phyloP scores from a whole-genome alignment of 1,140 invertebrate genomes.

The Leptopilina boulardi region DNA sequence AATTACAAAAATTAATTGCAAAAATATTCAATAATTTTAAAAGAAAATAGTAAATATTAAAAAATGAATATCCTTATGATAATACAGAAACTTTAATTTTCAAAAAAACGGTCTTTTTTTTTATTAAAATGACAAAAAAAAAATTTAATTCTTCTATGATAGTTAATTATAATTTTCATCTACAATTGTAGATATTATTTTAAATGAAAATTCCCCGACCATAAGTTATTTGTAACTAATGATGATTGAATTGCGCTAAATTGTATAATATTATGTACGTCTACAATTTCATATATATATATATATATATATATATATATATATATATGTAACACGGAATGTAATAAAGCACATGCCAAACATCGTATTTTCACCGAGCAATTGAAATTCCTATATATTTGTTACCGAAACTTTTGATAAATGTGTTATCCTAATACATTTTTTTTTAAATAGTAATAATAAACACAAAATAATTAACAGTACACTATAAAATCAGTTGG shows the following conservation, averaged over 20 bases:
- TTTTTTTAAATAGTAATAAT: no score
- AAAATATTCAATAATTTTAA: no score
- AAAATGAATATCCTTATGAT: no score
- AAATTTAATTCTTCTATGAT: no score
- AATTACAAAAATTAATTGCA: no score
- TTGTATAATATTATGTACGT: background rate
- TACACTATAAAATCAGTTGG: no score
- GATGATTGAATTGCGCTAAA: background rate
- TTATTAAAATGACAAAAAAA: no score
- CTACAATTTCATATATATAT: background rate
- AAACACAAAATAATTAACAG: no score
- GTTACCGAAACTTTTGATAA: slow-evolving; percentile 9
- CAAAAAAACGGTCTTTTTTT: no score
- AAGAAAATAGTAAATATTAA: no score
- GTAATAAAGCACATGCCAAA: background rate
- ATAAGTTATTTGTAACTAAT: background rate
- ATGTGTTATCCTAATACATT: background rate
- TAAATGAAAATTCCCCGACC: background rate
- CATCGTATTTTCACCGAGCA: background rate
- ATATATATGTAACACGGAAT: background rate
- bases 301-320: no score
- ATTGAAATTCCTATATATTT: background rate
- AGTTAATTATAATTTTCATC: background rate
- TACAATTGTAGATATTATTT: background rate
- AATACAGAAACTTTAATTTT: no score